These are phyloP conservation scores for Ciconia stormi DNA, from an alignment of 2,113 vertebrate species.

Conservation along the genomic window DNA sequence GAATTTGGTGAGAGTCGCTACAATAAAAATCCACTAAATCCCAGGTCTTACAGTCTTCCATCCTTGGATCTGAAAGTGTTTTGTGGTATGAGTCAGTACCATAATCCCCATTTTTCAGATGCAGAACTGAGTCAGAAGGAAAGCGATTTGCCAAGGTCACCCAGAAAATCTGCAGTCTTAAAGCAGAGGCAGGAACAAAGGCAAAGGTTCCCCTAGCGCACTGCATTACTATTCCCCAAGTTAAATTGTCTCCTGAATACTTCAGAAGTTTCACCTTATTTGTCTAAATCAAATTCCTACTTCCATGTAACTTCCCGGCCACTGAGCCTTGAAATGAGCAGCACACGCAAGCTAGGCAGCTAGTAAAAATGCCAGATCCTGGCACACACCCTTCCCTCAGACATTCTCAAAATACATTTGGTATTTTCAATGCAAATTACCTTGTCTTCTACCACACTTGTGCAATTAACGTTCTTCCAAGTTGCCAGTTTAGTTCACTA, in stretches of 20 bases:
- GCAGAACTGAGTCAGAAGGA: not conserved
- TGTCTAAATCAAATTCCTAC: not conserved
- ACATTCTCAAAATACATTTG: not conserved
- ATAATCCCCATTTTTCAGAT: not conserved
- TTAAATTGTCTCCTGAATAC: not conserved
- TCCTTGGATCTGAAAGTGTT: not conserved
- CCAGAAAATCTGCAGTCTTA: not conserved
- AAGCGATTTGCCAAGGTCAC: not conserved
- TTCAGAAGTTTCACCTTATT: not conserved
- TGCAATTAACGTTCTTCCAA: not conserved
- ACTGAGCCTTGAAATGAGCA: not conserved
- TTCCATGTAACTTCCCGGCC: not conserved
- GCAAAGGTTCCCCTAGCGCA: not conserved
- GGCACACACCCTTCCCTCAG: not conserved
- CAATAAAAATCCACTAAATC: not conserved
- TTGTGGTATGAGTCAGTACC: not conserved
- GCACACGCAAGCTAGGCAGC: rapidly evolving
- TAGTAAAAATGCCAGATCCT: not conserved
- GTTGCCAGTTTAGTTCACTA: not conserved
- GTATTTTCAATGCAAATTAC: slow-evolving; percentile 13
- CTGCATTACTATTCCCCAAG: rapidly evolving
- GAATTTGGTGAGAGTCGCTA: rapidly evolving
- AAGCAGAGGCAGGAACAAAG: not conserved
- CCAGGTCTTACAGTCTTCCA: not conserved
- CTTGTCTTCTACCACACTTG: not conserved